phyloP scores from a whole-genome alignment of 2,113 vertebrate genomes.

The Nymphicus hollandicus region DNA sequence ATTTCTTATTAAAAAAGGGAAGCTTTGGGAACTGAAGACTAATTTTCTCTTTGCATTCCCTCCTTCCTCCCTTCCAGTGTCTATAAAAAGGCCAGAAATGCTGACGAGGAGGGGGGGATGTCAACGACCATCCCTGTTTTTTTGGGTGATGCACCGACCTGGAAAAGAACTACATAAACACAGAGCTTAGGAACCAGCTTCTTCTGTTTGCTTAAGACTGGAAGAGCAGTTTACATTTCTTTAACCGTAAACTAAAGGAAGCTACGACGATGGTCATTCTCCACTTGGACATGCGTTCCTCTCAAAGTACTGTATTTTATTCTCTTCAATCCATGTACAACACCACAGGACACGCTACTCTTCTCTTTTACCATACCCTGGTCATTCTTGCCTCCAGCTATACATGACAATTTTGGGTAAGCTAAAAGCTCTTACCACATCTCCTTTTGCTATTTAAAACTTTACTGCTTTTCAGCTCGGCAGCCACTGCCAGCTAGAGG shows the following conservation, averaged over 20 bases:
- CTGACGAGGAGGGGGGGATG: too few species aligned
- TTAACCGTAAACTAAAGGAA: neutral
- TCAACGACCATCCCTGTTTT: neutral
- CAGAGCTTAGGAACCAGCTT: neutral
- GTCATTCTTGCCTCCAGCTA: neutral
- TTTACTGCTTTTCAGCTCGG: neutral
- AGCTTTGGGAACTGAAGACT: neutral
- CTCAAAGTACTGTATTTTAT: neutral
- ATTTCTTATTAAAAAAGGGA: neutral
- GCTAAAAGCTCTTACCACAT: neutral
- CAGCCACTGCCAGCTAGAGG: neutral
- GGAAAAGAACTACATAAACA: neutral
- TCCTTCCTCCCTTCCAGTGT: neutral
- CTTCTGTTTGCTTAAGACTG: neutral
- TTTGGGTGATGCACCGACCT: neutral
- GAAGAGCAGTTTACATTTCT: neutral
- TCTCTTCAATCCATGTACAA: neutral
- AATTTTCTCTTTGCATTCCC: neutral
- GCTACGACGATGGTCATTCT: neutral
- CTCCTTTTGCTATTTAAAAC: neutral
- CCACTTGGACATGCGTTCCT: neutral
- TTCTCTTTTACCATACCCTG: neutral
- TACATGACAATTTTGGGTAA: neutral
- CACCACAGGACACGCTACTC: rapidly evolving
- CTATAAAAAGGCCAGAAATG: neutral